Conservation (phyloP, 2,888 invertebrate genomes). For the Tetheella fluctuosa region DNA sequence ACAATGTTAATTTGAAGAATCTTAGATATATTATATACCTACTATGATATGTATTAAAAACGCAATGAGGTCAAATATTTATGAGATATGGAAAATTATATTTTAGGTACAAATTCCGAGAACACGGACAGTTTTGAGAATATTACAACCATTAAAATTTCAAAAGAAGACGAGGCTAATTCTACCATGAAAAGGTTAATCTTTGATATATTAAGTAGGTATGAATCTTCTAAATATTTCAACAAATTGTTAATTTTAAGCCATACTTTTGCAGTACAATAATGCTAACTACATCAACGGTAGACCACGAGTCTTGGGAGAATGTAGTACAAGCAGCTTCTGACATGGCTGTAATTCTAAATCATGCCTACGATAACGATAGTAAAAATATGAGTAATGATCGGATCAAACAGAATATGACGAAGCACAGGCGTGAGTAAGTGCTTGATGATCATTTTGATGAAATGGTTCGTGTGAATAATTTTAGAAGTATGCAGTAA, state of each 20-base stretch:
- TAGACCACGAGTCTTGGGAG: conserved; percentile 74
- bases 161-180: background rate
- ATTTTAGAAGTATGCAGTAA: no score
- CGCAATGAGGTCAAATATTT: no score
- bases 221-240: background rate
- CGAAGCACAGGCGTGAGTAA: background rate
- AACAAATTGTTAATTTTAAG: background rate
- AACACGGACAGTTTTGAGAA: background rate
- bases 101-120: background rate
- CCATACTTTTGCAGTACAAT: background rate
- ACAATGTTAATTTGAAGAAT: no score
- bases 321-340: conserved; percentile 72
- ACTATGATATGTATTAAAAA: no score
- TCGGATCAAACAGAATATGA: background rate
- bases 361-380: conserved; percentile 32
- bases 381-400: conserved; percentile 5
- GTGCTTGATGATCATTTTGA: background rate
- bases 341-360: conserved; percentile 61
- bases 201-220: no score
- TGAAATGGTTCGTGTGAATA: background rate
- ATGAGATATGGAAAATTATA: background rate
- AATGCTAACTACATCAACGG: conserved; percentile 46
- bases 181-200: background rate
- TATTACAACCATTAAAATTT: background rate
- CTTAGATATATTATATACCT: no score